These are phyloP conservation scores for Alexandromys fortis DNA, from an alignment of 2,113 vertebrate species.

Conservation along the genomic window DNA sequence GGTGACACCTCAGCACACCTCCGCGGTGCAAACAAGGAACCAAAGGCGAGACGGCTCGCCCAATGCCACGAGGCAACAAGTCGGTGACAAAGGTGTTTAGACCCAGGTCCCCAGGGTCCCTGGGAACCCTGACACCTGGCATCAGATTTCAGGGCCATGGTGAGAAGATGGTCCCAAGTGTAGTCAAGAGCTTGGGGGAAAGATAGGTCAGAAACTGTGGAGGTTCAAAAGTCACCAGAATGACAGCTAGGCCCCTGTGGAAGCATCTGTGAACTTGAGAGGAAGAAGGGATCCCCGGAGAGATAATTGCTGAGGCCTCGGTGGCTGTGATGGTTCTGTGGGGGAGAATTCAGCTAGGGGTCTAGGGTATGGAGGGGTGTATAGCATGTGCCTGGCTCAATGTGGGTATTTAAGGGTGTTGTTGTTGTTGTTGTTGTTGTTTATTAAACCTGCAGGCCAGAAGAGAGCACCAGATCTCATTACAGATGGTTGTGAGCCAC, in stretches of 20 bases:
- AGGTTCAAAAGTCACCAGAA: background rate
- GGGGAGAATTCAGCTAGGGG: background rate
- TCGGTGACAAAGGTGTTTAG: background rate
- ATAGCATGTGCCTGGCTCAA: no score
- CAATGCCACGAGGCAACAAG: background rate
- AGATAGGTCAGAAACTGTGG: background rate
- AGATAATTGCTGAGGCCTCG: background rate
- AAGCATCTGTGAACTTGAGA: background rate
- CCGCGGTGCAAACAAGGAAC: background rate
- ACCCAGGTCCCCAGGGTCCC: background rate
- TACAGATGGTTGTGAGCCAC: no score
- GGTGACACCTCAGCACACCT: fast-evolving
- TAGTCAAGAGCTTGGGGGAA: background rate
- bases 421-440: background rate
- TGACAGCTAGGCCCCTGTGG: fast-evolving
- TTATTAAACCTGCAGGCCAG: no score
- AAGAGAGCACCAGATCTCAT: no score
- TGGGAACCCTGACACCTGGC: background rate
- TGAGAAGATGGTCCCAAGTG: background rate
- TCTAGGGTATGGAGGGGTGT: background rate
- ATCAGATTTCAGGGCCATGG: background rate
- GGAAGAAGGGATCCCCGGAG: background rate
- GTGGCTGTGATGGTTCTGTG: background rate
- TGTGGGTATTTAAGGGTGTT: background rate
- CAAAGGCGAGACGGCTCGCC: background rate